Evolutionary conservation across 1,140 invertebrate genomes (phyloP).

Genomic region (Ips nitidus): DNA sequence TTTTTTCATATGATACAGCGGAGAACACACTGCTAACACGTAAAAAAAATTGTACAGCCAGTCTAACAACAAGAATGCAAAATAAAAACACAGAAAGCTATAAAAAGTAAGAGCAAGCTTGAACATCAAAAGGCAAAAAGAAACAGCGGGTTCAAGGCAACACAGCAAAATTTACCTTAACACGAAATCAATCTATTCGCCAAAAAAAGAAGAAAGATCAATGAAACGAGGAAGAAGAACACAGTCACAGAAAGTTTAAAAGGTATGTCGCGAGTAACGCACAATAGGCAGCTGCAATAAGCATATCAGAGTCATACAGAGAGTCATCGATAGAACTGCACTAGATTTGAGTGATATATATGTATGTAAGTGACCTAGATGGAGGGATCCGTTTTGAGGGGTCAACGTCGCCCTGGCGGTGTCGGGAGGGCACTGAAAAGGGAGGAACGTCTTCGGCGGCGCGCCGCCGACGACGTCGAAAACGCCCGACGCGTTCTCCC

Average conservation of each 20-base stretch:
- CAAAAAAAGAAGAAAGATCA: slow-evolving; percentile 13
- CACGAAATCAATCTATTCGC: slow-evolving; percentile 7
- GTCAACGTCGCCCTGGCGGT: slow-evolving; percentile 9
- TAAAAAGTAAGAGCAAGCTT: too few species aligned
- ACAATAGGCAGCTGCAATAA: neutral
- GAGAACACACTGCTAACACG: too few species aligned
- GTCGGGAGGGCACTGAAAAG: slow-evolving; percentile 10
- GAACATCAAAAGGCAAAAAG: slow-evolving; percentile 1
- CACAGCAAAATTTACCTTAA: slow-evolving; percentile 11
- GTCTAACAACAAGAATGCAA: too few species aligned
- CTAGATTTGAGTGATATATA: too few species aligned
- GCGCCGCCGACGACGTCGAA: neutral
- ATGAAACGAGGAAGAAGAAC: slow-evolving; percentile 3
- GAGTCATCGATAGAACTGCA: slow-evolving; percentile 11
- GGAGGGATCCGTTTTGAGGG: neutral
- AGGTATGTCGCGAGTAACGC: slow-evolving; percentile 3
- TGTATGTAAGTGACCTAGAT: neutral
- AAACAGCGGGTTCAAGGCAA: neutral
- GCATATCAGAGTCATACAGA: slow-evolving; percentile 6
- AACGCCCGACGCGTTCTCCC: neutral
- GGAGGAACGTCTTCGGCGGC: slow-evolving; percentile 7
- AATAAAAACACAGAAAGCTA: too few species aligned
- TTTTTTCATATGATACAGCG: too few species aligned
- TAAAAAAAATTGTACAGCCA: too few species aligned
- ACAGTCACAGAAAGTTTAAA: slow-evolving; percentile 19